Percentiles rank a stretch among this genome's conserved stretches.
phyloP scores from a whole-genome alignment of 2,888 invertebrate species.

The Eueremaeus valkanovi region DNA sequence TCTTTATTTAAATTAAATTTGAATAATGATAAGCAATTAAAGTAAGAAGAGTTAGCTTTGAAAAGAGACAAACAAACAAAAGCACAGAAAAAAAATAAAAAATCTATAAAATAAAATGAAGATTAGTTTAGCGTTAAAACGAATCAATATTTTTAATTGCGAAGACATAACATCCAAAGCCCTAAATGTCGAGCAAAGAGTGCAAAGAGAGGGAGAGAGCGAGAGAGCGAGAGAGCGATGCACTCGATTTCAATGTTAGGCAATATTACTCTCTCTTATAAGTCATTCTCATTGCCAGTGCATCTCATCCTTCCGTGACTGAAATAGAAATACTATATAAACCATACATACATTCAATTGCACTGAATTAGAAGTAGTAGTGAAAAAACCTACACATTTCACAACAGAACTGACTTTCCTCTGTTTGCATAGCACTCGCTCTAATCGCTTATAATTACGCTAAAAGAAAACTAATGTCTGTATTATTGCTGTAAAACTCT shows the following conservation, averaged over 20 bases:
- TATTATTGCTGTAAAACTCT: no score
- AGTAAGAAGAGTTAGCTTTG: no score
- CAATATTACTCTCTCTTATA: background rate
- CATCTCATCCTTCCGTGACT: constrained; percentile 13
- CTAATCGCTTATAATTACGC: background rate
- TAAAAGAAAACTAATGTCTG: background rate
- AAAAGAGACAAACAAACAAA: no score
- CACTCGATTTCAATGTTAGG: background rate
- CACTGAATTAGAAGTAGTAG: background rate
- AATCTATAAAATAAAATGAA: no score
- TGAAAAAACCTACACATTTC: background rate
- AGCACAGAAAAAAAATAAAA: no score
- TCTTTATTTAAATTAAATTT: no score
- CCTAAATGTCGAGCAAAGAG: background rate
- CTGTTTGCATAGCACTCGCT: background rate
- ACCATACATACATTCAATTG: no score
- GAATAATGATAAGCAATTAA: no score
- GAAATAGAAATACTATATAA: no score
- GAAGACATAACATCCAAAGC: no score
- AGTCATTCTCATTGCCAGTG: no score
- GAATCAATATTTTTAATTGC: constrained; percentile 6
- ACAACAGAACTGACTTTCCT: background rate
- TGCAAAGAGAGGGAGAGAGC: background rate
- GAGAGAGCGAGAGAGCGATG: background rate
- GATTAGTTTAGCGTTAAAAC: background rate